phyloP scores from a whole-genome alignment of 2,113 vertebrate genomes.

The Pagrus major region DNA sequence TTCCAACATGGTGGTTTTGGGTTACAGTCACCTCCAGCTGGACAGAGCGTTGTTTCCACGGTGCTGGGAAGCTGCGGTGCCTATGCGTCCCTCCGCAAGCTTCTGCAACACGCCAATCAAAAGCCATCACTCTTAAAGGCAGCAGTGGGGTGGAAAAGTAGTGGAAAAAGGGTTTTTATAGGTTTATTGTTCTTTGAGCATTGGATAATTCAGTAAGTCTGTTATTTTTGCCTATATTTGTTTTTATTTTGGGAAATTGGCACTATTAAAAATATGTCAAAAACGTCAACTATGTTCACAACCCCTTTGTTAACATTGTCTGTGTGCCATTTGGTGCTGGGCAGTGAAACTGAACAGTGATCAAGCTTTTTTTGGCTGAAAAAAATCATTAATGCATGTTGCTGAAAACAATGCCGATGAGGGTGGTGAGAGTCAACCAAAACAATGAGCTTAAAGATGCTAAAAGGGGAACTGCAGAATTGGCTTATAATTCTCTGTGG shows the following conservation, averaged over 20 bases:
- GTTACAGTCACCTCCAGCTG: conserved; percentile 52
- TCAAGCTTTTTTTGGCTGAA: too few species aligned
- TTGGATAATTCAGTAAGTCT: background rate
- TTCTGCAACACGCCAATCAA: conserved; percentile 47
- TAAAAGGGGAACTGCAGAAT: background rate
- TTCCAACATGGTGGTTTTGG: conserved; percentile 66
- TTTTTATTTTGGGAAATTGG: background rate
- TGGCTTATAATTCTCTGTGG: background rate
- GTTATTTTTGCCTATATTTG: background rate
- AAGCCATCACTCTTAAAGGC: conserved; percentile 30
- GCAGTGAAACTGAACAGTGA: too few species aligned
- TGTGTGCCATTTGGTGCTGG: background rate
- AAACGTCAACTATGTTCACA: background rate
- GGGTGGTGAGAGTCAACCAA: background rate
- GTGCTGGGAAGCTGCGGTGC: conserved; percentile 60
- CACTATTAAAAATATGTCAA: background rate
- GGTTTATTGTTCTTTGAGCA: background rate
- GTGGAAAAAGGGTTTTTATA: conserved; percentile 25
- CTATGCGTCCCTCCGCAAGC: conserved; percentile 55
- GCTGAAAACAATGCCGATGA: background rate
- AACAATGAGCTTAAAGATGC: background rate
- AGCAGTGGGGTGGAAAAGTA: background rate
- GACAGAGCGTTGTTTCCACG: conserved; percentile 71
- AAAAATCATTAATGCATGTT: background rate
- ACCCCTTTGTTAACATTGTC: too few species aligned